These are phyloP conservation scores for Cepaea nemoralis DNA, from an alignment of 1,140 invertebrate genomes.

Conservation along the genomic window DNA sequence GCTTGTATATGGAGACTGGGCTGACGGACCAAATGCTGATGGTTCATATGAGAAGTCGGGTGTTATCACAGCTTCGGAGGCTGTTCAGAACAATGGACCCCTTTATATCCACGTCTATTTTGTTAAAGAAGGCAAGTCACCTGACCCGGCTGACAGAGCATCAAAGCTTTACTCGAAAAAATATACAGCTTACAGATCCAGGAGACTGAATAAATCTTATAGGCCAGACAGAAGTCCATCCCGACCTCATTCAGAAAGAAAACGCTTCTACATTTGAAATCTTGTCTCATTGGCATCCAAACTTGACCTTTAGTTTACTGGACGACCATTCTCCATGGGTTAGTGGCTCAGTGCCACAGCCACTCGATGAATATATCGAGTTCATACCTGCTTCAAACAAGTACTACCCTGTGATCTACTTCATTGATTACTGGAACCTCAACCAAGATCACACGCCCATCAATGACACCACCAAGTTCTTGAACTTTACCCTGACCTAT, in stretches of 20 bases:
- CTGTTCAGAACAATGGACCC: conserved; percentile 93
- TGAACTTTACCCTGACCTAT: conserved; percentile 84
- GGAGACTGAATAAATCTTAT: conserved; percentile 93
- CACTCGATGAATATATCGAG: conserved; percentile 92
- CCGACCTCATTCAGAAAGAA: conserved; percentile 69
- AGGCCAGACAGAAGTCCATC: conserved; percentile 81
- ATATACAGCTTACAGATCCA: conserved; percentile 82
- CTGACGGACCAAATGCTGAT: conserved; percentile 84
- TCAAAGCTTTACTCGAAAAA: conserved; percentile 77
- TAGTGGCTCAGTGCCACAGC: conserved; percentile 85
- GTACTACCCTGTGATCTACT: conserved; percentile 95
- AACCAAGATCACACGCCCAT: conserved; percentile 94
- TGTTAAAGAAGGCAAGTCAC: conserved; percentile 84
- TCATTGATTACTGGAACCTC: conserved; percentile 99
- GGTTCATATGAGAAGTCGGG: conserved; percentile 83
- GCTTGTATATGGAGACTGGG: conserved; percentile 95
- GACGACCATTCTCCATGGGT: conserved; percentile 96
- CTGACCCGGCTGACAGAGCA: conserved; percentile 80
- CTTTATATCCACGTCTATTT: conserved; percentile 93
- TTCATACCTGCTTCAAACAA: conserved; percentile 86
- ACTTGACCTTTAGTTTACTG: conserved; percentile 94
- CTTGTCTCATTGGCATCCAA: conserved; percentile 98
- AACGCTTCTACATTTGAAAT: conserved; percentile 77
- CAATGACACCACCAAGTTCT: conserved; percentile 83
- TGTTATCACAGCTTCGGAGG: conserved; percentile 77